Percentiles rank a stretch among this genome's conserved stretches.
phyloP scores from a whole-genome alignment of 2,797 vertebrate genomes.

The Rhinella marina region DNA sequence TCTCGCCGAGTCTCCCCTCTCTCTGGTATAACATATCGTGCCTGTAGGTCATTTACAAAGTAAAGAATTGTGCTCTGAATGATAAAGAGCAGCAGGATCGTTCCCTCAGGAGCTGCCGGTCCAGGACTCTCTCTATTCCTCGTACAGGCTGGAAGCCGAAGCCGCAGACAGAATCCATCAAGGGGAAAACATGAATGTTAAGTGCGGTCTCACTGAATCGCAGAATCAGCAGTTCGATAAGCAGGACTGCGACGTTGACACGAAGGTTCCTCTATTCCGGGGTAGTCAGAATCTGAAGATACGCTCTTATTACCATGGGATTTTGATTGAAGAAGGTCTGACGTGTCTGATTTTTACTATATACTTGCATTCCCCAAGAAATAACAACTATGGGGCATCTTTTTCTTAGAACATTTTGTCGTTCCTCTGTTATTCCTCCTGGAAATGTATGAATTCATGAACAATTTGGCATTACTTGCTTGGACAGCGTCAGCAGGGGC shows the following conservation, averaged over 20 bases:
- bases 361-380: too few species aligned
- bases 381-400: too few species aligned
- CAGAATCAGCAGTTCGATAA: neutral
- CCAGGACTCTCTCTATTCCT: conserved; percentile 12
- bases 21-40: conserved; percentile 21
- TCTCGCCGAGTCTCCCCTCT: conserved; percentile 5
- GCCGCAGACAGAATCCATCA: neutral
- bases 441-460: neutral
- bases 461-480: neutral
- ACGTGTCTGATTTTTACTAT: too few species aligned
- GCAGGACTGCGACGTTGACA: neutral
- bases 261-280: neutral
- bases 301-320: neutral
- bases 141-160: neutral
- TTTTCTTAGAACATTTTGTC: too few species aligned
- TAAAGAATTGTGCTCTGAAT: conserved; percentile 26
- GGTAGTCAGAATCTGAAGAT: neutral
- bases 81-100: neutral
- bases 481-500: too few species aligned
- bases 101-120: conserved; percentile 8
- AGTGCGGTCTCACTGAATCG: conserved; percentile 10
- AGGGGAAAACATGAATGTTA: conserved; percentile 26
- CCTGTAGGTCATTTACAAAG: conserved; percentile 29
- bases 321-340: too few species aligned
- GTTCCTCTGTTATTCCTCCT: neutral